A percentile compares a stretch with the other conserved stretches of the same genome.
These are phyloP conservation scores for Ptilodon capucinus DNA, from an alignment of 2,888 invertebrate species.

Conservation along the genomic window DNA sequence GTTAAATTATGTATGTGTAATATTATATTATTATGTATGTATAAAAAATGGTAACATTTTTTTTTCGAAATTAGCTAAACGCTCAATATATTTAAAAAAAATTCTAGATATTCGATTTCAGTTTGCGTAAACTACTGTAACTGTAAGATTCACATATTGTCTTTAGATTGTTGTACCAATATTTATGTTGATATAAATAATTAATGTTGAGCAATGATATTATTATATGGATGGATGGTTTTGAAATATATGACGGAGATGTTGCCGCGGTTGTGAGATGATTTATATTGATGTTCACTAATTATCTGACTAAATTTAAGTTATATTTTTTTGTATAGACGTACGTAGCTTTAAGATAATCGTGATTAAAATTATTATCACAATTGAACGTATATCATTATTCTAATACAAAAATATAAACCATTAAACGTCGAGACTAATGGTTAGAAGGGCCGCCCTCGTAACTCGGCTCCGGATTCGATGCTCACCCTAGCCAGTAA, in stretches of 20 bases:
- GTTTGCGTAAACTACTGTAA: conserved; percentile 11
- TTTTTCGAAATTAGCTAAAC: conserved; percentile 27
- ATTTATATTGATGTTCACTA: conserved; percentile 80
- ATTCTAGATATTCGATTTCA: conserved; percentile 19
- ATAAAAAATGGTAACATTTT: conserved; percentile 28
- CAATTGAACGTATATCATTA: conserved; percentile 39
- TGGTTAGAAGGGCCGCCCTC: no score
- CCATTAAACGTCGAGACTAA: no score
- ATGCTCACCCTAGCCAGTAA: no score
- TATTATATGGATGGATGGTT: conserved; percentile 67
- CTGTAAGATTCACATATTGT: conserved; percentile 9
- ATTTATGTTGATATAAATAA: conserved; percentile 52
- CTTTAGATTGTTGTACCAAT: conserved; percentile 44
- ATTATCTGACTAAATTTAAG: conserved; percentile 79
- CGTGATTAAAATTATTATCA: conserved; percentile 78
- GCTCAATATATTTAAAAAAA: conserved; percentile 48
- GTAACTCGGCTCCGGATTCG: no score
- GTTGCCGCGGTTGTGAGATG: conserved; percentile 82
- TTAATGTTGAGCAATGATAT: conserved; percentile 63
- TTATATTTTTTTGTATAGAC: conserved; percentile 82
- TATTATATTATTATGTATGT: conserved; percentile 7
- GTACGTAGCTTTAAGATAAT: conserved; percentile 71
- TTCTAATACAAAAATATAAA: no score
- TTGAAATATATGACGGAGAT: conserved; percentile 67
- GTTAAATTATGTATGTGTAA: conserved; percentile 27